These are phyloP conservation scores for Caradrina kadenii DNA, from an alignment of 2,888 invertebrate species.

Conservation along the genomic window DNA sequence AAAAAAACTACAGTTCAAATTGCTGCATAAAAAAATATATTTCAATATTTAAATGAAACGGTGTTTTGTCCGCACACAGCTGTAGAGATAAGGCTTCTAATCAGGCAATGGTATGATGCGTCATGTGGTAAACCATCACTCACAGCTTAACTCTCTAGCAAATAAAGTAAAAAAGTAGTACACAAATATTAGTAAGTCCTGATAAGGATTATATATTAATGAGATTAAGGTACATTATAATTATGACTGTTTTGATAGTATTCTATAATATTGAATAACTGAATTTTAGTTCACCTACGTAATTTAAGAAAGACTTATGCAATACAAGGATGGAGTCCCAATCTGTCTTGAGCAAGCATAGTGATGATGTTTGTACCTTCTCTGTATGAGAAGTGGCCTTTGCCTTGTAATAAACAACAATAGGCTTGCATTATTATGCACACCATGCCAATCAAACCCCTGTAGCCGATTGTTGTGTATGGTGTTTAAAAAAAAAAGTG, in stretches of 20 bases:
- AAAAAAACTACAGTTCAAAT: not conserved
- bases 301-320: too few relatives aligned
- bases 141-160: constrained; percentile 21
- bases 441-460: too few relatives aligned
- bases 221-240: not conserved
- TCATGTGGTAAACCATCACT: constrained; percentile 49
- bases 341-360: too few relatives aligned
- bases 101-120: constrained; percentile 60
- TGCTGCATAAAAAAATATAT: constrained; percentile 3
- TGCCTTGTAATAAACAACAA: too few relatives aligned
- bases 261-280: not conserved
- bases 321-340: too few relatives aligned
- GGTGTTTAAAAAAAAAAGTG: too few relatives aligned
- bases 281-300: not conserved
- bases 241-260: constrained; percentile 10
- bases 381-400: too few relatives aligned
- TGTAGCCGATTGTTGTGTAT: too few relatives aligned
- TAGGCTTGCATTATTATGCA: too few relatives aligned
- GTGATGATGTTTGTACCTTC: too few relatives aligned
- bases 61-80: constrained; percentile 5
- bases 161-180: constrained; percentile 50
- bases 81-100: constrained; percentile 61
- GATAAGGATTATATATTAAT: constrained; percentile 36
- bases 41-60: constrained; percentile 3
- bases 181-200: constrained; percentile 33